Evolutionary conservation across 2,113 vertebrate species (phyloP).

Genomic region (Leucopternis melanops): DNA sequence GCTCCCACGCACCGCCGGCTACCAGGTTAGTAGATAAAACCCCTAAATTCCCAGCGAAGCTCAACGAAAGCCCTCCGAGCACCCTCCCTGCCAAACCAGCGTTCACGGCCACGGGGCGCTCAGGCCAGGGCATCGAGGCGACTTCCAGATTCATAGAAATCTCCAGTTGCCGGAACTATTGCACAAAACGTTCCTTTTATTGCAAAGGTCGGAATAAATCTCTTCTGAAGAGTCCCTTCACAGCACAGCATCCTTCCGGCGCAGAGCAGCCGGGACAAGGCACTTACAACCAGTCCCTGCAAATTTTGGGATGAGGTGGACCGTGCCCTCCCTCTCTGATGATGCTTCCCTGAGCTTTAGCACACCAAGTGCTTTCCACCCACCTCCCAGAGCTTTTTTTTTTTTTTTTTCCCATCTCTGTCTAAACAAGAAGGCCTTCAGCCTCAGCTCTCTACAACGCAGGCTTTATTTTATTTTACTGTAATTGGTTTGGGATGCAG

Average conservation of each 20-base stretch:
- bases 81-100: background rate
- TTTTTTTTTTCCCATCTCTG: background rate
- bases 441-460: background rate
- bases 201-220: background rate
- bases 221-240: background rate
- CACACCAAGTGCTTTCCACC: background rate
- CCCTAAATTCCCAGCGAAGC: fast-evolving
- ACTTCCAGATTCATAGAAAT: background rate
- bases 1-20: fast-evolving
- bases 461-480: background rate
- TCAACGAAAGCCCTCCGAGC: fast-evolving
- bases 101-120: fast-evolving
- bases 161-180: background rate
- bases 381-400: background rate
- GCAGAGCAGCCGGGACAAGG: background rate
- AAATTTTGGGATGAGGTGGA: background rate
- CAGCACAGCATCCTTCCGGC: background rate
- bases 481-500: fast-evolving
- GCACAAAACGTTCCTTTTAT: background rate
- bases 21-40: fast-evolving
- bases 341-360: background rate
- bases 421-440: background rate
- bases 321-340: background rate
- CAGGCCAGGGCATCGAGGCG: fast-evolving
- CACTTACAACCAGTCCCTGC: fast-evolving